Percentiles rank a stretch among this genome's conserved stretches.
Evolutionary conservation across 2,113 vertebrate species (phyloP).

Genomic region (Aythya baeri): DNA sequence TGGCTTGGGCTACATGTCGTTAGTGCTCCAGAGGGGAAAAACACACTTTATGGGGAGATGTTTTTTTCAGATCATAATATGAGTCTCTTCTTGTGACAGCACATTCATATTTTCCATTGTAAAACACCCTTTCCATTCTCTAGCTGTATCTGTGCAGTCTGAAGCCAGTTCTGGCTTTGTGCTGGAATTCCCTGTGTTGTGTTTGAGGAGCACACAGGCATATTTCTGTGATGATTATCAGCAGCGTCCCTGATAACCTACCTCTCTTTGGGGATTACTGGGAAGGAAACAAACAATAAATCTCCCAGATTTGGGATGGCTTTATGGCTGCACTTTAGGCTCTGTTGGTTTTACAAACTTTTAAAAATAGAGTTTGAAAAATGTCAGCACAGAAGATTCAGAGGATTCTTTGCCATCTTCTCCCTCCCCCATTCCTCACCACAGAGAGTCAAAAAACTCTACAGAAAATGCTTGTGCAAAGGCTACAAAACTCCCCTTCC

Average conservation of each 20-base stretch:
- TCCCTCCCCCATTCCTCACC: background rate
- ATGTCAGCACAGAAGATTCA: background rate
- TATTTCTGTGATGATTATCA: conserved; percentile 72
- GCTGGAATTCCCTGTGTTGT: background rate
- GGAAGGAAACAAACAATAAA: conserved; percentile 72
- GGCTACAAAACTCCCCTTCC: background rate
- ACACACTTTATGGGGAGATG: background rate
- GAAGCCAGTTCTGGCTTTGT: background rate
- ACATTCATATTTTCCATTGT: background rate
- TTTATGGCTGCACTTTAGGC: conserved; percentile 60
- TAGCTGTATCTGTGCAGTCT: background rate
- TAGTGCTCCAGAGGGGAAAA: background rate
- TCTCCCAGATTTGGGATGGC: conserved; percentile 62
- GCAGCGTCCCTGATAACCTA: conserved; percentile 54
- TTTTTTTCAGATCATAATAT: background rate
- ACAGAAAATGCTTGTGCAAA: background rate
- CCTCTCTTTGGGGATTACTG: conserved; percentile 44
- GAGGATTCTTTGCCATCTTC: background rate
- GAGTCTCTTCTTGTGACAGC: background rate
- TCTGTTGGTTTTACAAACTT: conserved; percentile 72
- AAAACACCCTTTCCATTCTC: background rate
- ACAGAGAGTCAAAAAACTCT: background rate
- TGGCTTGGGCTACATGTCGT: background rate
- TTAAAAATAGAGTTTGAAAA: background rate
- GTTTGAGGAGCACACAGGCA: conserved; percentile 33